Evolutionary conservation across 2,888 invertebrate genomes (phyloP).

Genomic region (Dolichopus griseipennis): DNA sequence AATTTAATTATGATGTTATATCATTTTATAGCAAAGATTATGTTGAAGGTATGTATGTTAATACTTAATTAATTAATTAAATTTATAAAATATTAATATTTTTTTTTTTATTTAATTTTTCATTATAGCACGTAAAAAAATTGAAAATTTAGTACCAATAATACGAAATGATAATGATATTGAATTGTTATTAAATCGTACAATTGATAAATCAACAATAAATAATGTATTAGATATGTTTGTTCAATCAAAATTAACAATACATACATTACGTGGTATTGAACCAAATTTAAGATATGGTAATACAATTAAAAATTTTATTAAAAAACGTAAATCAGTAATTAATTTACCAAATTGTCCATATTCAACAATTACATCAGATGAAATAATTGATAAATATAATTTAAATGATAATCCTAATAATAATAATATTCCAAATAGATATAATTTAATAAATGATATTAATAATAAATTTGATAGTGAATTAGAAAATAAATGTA

Average conservation of each 20-base stretch:
- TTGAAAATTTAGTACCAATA: constrained; percentile 51
- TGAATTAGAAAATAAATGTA: constrained; percentile 36
- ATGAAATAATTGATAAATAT: constrained; percentile 12
- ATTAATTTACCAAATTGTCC: constrained; percentile 28
- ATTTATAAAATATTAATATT: neutral
- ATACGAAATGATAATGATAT: constrained; percentile 59
- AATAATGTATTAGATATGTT: constrained; percentile 62
- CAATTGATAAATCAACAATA: constrained; percentile 28
- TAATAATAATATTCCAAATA: constrained; percentile 31
- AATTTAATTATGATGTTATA: constrained; percentile 59
- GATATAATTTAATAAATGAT: constrained; percentile 18
- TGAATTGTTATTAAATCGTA: constrained; percentile 43
- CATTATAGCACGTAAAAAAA: constrained; percentile 56
- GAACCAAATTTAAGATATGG: constrained; percentile 61
- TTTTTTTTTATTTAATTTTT: constrained; percentile 21
- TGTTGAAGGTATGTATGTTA: constrained; percentile 47
- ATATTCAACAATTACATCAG: constrained; percentile 14
- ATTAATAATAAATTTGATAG: constrained; percentile 24
- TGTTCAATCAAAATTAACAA: constrained; percentile 49
- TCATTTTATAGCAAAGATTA: constrained; percentile 82
- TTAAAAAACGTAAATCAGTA: constrained; percentile 26
- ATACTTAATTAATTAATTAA: neutral
- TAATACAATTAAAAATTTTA: constrained; percentile 44
- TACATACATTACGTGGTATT: constrained; percentile 68
- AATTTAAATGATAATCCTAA: constrained; percentile 15